Percentiles rank a stretch among this genome's conserved stretches.
phyloP scores from a whole-genome alignment of 2,113 vertebrate species.

The Hepsetus odoe region DNA sequence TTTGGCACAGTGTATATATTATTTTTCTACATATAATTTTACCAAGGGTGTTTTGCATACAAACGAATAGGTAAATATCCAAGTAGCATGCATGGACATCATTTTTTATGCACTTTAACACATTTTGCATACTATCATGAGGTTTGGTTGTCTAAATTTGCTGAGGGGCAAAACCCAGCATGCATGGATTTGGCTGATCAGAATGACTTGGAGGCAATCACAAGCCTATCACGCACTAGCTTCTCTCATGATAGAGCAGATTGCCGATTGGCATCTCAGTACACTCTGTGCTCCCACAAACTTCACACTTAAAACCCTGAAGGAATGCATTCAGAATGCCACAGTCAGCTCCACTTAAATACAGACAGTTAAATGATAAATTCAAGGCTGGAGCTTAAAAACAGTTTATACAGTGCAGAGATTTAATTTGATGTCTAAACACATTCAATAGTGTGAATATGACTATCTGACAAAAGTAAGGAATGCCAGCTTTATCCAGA shows the following conservation, averaged over 20 bases:
- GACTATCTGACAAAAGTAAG: not conserved
- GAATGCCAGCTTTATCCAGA: not conserved
- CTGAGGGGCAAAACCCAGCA: conserved; percentile 13
- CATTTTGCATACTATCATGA: conserved; percentile 1
- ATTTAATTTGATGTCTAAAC: not conserved
- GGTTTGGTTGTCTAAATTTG: conserved; percentile 35
- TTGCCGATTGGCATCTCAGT: conserved; percentile 5
- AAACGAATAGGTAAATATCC: not conserved
- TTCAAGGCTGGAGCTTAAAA: not conserved
- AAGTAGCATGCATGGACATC: not conserved
- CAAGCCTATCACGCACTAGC: conserved; percentile 30
- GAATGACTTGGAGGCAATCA: conserved; percentile 19
- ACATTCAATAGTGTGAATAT: not conserved
- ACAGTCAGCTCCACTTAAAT: not conserved
- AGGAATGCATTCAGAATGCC: not conserved
- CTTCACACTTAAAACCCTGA: conserved; percentile 3
- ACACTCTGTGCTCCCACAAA: not conserved
- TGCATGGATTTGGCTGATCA: conserved; percentile 25
- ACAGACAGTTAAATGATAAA: not conserved
- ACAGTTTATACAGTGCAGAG: not conserved
- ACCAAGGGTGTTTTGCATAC: too few relatives aligned
- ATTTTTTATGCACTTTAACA: not conserved
- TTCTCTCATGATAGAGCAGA: conserved; percentile 27
- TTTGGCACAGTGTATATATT: too few relatives aligned
- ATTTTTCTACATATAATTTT: too few relatives aligned